Percentiles rank a stretch among this genome's conserved stretches.
These are phyloP conservation scores for Pseudochromis fuscus DNA, from an alignment of 2,797 vertebrate species.

Conservation along the genomic window DNA sequence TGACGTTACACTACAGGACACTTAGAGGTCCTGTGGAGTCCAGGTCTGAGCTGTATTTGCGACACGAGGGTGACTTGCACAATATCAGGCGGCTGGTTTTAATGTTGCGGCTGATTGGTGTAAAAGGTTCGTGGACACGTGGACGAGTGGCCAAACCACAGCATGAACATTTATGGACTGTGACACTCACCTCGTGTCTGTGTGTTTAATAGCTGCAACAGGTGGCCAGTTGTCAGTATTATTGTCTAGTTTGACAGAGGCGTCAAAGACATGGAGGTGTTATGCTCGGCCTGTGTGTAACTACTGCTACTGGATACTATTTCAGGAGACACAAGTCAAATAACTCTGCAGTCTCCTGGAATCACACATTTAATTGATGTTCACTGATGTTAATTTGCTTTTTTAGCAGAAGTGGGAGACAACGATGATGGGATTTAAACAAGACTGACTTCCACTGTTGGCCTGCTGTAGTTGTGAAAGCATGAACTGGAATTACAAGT, in stretches of 20 bases:
- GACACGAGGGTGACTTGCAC: no score
- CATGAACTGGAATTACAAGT: constrained; percentile 40
- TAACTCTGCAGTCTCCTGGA: constrained; percentile 10
- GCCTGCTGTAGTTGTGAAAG: constrained; percentile 5
- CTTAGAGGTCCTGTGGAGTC: no score
- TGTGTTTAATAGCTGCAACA: constrained; percentile 45
- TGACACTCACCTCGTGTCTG: constrained; percentile 15
- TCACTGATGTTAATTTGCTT: constrained; percentile 25
- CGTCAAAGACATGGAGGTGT: constrained; percentile 26
- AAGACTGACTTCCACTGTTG: constrained; percentile 14
- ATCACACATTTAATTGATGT: constrained; percentile 24
- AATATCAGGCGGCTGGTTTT: no score
- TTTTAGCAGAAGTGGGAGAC: constrained; percentile 3
- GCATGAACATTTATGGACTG: constrained; percentile 13
- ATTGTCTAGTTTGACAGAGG: constrained; percentile 21
- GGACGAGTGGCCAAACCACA: not conserved
- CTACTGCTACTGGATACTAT: constrained; percentile 8
- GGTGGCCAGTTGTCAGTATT: constrained; percentile 31
- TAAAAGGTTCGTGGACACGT: not conserved
- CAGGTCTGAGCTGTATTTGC: no score
- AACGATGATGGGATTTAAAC: constrained; percentile 22
- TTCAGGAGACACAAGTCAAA: constrained; percentile 9
- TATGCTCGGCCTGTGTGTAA: constrained; percentile 17
- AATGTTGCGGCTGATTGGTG: not conserved
- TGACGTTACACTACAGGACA: no score